Percentiles rank a stretch among this genome's conserved stretches.
These are phyloP conservation scores for Palythoa grandiflora DNA, from an alignment of 92 coral and sea anemone genomes.

Conservation along the genomic window DNA sequence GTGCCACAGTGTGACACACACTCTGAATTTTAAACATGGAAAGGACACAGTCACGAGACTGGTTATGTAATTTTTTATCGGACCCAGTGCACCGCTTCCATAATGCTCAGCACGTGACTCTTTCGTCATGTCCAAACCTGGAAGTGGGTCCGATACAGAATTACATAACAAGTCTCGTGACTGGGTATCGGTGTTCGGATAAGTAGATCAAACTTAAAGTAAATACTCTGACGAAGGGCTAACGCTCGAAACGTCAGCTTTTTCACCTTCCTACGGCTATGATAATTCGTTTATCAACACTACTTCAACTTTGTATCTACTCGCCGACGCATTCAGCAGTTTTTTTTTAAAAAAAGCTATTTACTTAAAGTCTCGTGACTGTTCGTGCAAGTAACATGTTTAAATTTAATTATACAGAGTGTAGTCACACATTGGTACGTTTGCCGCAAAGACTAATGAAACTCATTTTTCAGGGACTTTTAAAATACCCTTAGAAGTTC, in stretches of 20 bases:
- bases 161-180: background rate
- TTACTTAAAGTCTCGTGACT: background rate
- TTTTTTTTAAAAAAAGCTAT: no score
- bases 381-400: background rate
- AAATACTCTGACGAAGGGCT: no score
- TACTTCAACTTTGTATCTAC: no score
- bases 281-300: background rate
- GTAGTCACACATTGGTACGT: background rate
- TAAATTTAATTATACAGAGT: background rate
- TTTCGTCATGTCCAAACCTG: background rate
- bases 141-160: background rate
- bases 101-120: background rate
- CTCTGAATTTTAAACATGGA: background rate
- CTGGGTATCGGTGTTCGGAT: no score
- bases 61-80: background rate
- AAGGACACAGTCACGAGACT: background rate
- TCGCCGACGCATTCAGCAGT: no score
- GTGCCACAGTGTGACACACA: background rate
- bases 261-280: no score
- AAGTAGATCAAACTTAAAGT: no score
- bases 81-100: background rate
- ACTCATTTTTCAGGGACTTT: slow-evolving; percentile 3
- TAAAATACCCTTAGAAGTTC: no score
- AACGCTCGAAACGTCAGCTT: no score
- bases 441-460: background rate